Evolutionary conservation across 2,113 vertebrate genomes (phyloP), one percentile per base, ranked within the genome.

Genomic region (Dromaius novaehollandiae): DNA sequence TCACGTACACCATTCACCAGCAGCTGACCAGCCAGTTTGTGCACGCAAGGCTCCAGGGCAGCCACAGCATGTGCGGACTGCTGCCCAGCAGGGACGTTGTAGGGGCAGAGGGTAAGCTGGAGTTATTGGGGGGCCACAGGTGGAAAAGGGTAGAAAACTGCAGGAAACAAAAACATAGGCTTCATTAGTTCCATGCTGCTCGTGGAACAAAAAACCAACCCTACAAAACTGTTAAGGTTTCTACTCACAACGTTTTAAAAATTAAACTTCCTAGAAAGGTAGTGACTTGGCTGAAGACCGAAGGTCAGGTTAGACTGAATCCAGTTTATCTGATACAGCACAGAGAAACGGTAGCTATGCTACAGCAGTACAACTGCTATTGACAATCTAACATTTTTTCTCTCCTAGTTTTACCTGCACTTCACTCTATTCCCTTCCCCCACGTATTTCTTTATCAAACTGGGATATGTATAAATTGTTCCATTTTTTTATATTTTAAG

Each of bases 1-100:
- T 2, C 0, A 0, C 18, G 36, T 6, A 16, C 0, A 1, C 28
- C 75, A 50, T 6, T 36, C 5, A 6, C 19, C 32, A 56, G 80
- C 1, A 3, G 15, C 44, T 63, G 53, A 14, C 40, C 53, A 3
- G 5, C 56, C 48, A 36, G 25, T 0, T 3, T 21, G 53, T n/a
- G 18, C 50, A 9, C 0, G 1, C 2, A 25, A 48, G 3, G 10
- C 70, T 38, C 20, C 71, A 32, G 8, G 56, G 58, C 46, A 58
- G 77, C 3, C 25, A 16, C 50, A 34, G 34, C 13, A 6, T 11
- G 40, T 50, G 32, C 38, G 0, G 2, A 18, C 1, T 7, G 48
- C 55, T 75, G 32, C 25, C 8, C 3, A 6, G 11, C 3, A 3
- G 21, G 36, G 16, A 1, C 64, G 22, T 34, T 48, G 36, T 51